Evolutionary conservation across 2,113 vertebrate species (phyloP), one percentile per base, ranked within the genome.

Genomic region (Silurus glanis): DNA sequence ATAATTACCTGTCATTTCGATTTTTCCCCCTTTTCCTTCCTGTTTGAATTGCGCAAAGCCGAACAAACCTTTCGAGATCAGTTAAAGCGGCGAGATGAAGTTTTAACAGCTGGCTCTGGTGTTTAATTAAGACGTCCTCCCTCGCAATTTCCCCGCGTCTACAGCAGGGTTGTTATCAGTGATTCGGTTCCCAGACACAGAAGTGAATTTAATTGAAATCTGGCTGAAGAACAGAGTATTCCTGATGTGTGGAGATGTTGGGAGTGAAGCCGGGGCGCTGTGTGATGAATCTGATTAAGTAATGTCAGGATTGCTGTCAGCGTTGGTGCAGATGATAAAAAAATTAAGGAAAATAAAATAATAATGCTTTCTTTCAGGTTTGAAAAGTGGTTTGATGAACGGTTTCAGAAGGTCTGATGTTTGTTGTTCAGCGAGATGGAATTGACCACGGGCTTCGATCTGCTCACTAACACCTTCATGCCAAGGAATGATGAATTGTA

Each of bases 181-280:
- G 85, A 28, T 49, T 78, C 3, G 1, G 53, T 80, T 87, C 61
- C 28, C 47, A 69, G 79, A 16, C 9, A 12, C 28, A 71, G 82
- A 87, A 64, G 55, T 23, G 82, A 37, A 87, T 83, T 89, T 88
- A 90, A 90, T 84, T 89, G 79, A 89, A 89, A 91, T 89, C 86
- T 87, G 78, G 51, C 55, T 13, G 83, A 82, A 86, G 85, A 87
- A 66, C 45, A 47, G 47, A 72, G 59, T 62, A 17, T 83, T 66
- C 56, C 67, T 81, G 86, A 71, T 56, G 56, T 71, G 16, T 25
- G 19, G 61, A 76, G 23, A 55, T 59, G 37, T 80, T 19, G 0
- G 53, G 51, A 17, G 55, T 59, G 74, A 51, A 53, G 9, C 72
- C 1, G 19, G 16, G 53, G 28, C 37, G 37, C 37, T 2, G 37